Evolutionary conservation across 2,113 vertebrate species (phyloP), one percentile per base, ranked within the genome.

Genomic region (Podarcis raffonei): DNA sequence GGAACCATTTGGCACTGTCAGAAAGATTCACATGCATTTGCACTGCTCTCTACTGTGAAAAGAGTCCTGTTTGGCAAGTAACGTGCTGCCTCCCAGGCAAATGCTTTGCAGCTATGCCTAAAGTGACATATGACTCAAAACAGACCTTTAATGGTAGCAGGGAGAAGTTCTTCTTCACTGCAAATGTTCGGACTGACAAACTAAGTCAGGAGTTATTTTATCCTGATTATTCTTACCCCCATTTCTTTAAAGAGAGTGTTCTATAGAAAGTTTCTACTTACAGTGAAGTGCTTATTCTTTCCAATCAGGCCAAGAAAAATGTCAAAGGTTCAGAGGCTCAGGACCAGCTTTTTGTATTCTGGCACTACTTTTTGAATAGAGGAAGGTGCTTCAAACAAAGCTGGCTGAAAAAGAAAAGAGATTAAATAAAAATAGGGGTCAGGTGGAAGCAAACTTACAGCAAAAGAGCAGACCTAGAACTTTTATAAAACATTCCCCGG

Each of bases 51-150:
- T 85, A 62, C 5, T 48, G 85, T 85, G 89, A 85, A 84, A 94
- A 92, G 27, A 69, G 25, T 65, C 13, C 78, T 53, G 2, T 84
- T 90, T 68, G 84, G 90, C 72, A 87, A 89, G 84, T 81, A 69
- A 89, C 85, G 81, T 65, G 42, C n/a, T 37, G 62, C 35, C 87
- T 81, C 32, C 42, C 57, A 68, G 66, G 69, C 27, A 39, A 57
- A 15, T 13, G 23, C n/a, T 89, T 88, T 78, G 87, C 68, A 84
- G 82, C 22, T 16, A 22, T 39, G 72, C 83, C 88, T 0, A 1
- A 81, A 20, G 86, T 39, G 75, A 0, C 59, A 85, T 69, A 87
- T 79, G 85, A 18, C 93, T 94, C 89, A 92, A 89, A 92, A 91
- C 90, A 92, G 84, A 16, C 39, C 7, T 84, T 78, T 86, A 71